Evolutionary conservation across 2,113 vertebrate species (phyloP).

Genomic region (Amia ocellicauda): DNA sequence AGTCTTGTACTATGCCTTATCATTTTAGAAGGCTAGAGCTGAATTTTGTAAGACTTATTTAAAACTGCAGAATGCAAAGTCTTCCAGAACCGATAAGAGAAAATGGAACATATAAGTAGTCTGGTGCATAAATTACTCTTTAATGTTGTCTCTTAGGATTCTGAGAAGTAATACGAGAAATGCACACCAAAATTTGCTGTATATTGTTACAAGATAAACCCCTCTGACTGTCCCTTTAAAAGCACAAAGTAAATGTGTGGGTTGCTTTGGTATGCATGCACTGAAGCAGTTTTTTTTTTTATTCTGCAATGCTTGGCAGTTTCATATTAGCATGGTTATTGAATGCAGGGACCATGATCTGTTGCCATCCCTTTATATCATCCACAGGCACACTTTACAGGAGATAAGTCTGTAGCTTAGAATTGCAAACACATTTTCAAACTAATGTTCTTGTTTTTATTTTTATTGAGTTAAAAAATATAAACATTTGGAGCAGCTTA

Average conservation of each 20-base stretch:
- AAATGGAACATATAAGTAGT: too few relatives aligned
- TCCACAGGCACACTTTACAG: background rate
- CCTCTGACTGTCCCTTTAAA: background rate
- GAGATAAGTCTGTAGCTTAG: background rate
- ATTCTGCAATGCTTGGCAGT: constrained; percentile 11
- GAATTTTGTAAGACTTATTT: too few relatives aligned
- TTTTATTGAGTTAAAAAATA: background rate
- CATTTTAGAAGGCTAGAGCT: too few relatives aligned
- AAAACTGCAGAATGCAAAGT: too few relatives aligned
- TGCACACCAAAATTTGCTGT: too few relatives aligned
- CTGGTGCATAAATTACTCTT: too few relatives aligned
- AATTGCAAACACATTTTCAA: background rate
- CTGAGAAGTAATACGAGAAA: too few relatives aligned
- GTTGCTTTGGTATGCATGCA: constrained; percentile 14
- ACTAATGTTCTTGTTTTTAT: background rate
- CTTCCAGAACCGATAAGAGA: too few relatives aligned
- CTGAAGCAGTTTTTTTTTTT: constrained; percentile 14
- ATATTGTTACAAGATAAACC: too few relatives aligned
- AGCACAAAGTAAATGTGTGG: constrained; percentile 4
- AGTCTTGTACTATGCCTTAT: too few relatives aligned
- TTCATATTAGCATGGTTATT: constrained; percentile 15
- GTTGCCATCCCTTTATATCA: constrained; percentile 1
- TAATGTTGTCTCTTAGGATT: too few relatives aligned
- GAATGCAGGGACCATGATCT: constrained; percentile 10
- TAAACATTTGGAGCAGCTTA: too few relatives aligned